Evolutionary conservation across 1,140 invertebrate species (phyloP).

Genomic region (Ceratoteleas bidentatus): DNA sequence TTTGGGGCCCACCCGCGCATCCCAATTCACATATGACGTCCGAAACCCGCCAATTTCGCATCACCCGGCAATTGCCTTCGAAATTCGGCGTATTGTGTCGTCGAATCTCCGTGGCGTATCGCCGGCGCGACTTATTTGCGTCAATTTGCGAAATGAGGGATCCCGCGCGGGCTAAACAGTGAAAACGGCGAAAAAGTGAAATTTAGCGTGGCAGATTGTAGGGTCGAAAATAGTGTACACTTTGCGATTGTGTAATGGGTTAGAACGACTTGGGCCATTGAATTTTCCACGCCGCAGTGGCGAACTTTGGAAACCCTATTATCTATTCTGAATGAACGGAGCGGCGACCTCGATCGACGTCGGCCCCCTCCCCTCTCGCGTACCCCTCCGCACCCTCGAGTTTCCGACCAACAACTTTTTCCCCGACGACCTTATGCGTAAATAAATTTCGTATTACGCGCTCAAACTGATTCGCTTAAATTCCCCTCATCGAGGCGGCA

Average conservation of each 20-base stretch:
- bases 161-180: slow-evolving; percentile 45
- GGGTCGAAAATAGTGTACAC: slow-evolving; percentile 66
- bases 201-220: slow-evolving; percentile 65
- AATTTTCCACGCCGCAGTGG: slow-evolving; percentile 60
- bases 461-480: too few relatives aligned
- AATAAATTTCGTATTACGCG: too few relatives aligned
- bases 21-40: too few relatives aligned
- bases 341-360: slow-evolving; percentile 48
- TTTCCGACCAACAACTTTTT: slow-evolving; percentile 21
- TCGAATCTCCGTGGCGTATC: too few relatives aligned
- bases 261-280: slow-evolving; percentile 66
- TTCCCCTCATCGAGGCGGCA: too few relatives aligned
- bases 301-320: slow-evolving; percentile 64
- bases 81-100: too few relatives aligned
- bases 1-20: too few relatives aligned
- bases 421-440: slow-evolving; percentile 24
- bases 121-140: slow-evolving; percentile 49
- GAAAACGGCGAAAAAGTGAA: slow-evolving; percentile 59
- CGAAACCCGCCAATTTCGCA: too few relatives aligned
- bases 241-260: slow-evolving; percentile 66
- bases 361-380: slow-evolving; percentile 31
- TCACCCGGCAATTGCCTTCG: too few relatives aligned
- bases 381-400: background rate
- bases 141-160: slow-evolving; percentile 59
- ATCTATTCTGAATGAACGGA: slow-evolving; percentile 60